A percentile compares a stretch with the other conserved stretches of the same genome.
Conservation (phyloP, 2,113 vertebrate genomes). For the Geococcyx californianus region DNA sequence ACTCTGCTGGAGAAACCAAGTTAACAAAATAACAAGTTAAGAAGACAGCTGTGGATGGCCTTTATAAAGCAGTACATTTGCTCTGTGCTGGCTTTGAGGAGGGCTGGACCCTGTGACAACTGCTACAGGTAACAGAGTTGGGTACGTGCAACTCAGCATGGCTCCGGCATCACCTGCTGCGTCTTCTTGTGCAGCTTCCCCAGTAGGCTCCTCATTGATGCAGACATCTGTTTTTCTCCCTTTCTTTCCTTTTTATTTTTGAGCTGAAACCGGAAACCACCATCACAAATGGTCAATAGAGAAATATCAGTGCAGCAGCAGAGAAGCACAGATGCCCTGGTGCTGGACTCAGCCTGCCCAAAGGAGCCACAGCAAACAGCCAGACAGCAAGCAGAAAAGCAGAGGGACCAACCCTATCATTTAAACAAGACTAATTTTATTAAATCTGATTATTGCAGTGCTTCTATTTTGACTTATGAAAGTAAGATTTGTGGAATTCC, state of each 20-base stretch:
- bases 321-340: not conserved
- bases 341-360: no score
- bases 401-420: no score
- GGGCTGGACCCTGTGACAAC: not conserved
- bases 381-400: no score
- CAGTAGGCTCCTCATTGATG: not conserved
- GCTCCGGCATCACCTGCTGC: not conserved
- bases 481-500: not conserved
- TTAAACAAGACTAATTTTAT: not conserved
- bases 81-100: not conserved
- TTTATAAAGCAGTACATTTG: not conserved
- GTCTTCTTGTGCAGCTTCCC: not conserved
- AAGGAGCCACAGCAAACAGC: no score
- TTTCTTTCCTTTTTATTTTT: not conserved
- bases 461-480: not conserved
- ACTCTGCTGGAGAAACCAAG: not conserved
- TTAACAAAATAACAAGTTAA: not conserved
- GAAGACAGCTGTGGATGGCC: not conserved
- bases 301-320: not conserved
- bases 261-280: not conserved
- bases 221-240: not conserved
- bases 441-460: not conserved
- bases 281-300: not conserved
- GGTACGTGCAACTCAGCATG: fast-evolving
- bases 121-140: not conserved